Base-by-base conservation (phyloP, 2,113 vertebrate species). In the Archilochus colubris region DNA sequence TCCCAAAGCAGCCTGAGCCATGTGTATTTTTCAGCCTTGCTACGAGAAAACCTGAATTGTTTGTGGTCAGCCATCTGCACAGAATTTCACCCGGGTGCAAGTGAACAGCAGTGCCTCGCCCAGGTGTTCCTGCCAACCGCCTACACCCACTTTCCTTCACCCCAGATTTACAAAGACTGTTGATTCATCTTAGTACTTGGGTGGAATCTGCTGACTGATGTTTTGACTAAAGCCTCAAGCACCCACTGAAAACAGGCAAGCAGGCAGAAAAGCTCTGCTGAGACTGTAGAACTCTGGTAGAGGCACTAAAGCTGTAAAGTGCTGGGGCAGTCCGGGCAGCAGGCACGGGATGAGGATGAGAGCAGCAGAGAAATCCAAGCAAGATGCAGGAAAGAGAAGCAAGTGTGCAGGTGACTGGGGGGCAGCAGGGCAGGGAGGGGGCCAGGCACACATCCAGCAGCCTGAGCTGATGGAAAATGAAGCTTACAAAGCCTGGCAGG, bases 11-110 rank as follows among this genome's bases (percentile, higher is more conserved):
- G 10, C 40, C 54, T 1, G 7, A 67, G 54, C 70, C 23, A 44
- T 0, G 0, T 5, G 4, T 6, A 1, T 10, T 20, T 61, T 31
- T 19, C 44, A 68, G 36, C 31, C 61, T 33, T 50, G 38, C 43
- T 28, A 23, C n/a, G 31, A 24, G 62, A 38, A 67, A 21, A 12
- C 53, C 40, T 5, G 33, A 43, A 10, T 9, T 3, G 2, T 12
- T 33, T 14, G 55, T 10, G 14, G 54, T 51, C 46, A 44, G 70
- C 9, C 1, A 11, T 8, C 62, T 24, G 33, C 0, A 1, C 66
- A 51, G 5, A 11, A 43, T 21, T 15, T 38, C 78, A 62, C 17
- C 51, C 4, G 36, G 31, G 33, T 8, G 4, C 11, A 13, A 48
- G 80, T 10, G 36, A 66, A 50, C 77, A 55, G 43, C 50, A 12